Base-by-base conservation (phyloP, 2,888 invertebrate species). In the Drosophila sordidapex region DNA sequence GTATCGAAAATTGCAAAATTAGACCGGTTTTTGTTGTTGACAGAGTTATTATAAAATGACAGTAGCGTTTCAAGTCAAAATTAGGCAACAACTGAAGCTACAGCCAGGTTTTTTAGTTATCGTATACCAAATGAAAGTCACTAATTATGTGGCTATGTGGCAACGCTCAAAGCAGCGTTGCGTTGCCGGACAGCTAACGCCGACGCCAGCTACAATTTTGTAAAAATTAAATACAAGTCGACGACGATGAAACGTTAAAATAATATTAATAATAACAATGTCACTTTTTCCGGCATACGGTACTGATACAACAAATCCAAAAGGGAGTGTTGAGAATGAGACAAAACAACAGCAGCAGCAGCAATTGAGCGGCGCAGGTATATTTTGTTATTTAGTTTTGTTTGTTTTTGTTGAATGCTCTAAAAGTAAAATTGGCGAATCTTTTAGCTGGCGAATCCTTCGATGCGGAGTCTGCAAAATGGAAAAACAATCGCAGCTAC, bases 231-330 rank as follows among this genome's bases (percentile, higher is more conserved):
- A 62, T 29, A 7, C 13, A 15, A 11, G 25, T 4, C 25, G 25
- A 25, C 25, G 2, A 8, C 7, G 25, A 15, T 25, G 25, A 2
- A 33, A 27, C 33, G 33, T 43, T 11, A 29, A 43, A 38, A 13
- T 46, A 2, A 25, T 46, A 31, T 18, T 11, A 13, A 25, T 21
- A 21, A n/a, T 38, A 18, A 69, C 13, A 6, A 82, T 82, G 83
- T 77, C 82, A 6, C 69, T 82, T 1, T 82, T 82, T 65, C 82
- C 82, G 5, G 82, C 82, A 21, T 82, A 82, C 27, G 52, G 43
- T 29, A 36, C 49, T 10, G 46, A 4, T 10, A 53, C 40, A 8
- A 10, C 35, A 27, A 57, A 40, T 3, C 1, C 0, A 13, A n/a
- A 53, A 27, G 10, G 13, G 4, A 51, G 18, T 27, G 21, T 36